A percentile compares a stretch with the other conserved stretches of the same genome.
phyloP scores from a whole-genome alignment of 2,888 invertebrate species.

The Oxycera nigricornis region DNA sequence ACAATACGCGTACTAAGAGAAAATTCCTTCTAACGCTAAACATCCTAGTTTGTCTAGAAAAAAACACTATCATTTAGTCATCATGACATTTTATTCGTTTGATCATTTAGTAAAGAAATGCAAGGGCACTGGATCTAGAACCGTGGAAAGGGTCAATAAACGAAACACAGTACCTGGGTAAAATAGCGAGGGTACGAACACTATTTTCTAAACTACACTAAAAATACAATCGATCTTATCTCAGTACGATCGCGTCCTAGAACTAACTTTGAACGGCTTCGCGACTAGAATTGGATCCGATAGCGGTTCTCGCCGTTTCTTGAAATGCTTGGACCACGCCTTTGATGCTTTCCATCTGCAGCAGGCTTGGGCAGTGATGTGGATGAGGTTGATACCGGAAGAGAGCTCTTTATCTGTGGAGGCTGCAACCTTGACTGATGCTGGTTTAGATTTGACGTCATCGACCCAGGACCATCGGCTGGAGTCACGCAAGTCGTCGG shows the following conservation, averaged over 20 bases:
- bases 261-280: not conserved
- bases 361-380: constrained; percentile 48
- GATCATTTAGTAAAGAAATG: constrained; percentile 12
- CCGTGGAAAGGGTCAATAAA: constrained; percentile 5
- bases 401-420: constrained; percentile 42
- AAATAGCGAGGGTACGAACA: constrained; percentile 23
- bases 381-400: constrained; percentile 37
- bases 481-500: constrained; percentile 19
- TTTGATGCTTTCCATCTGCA: constrained; percentile 44
- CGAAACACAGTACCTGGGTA: not conserved
- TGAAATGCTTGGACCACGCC: constrained; percentile 47
- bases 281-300: constrained; percentile 49
- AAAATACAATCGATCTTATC: not conserved
- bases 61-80: too few species aligned
- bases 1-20: too few species aligned
- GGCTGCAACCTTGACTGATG: constrained; percentile 43
- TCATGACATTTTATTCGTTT: not conserved
- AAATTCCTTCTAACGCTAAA: too few species aligned
- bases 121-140: not conserved
- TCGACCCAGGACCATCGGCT: not conserved
- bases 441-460: not conserved
- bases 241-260: not conserved
- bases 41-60: too few species aligned
- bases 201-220: not conserved
- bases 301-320: constrained; percentile 49